Percentiles rank a stretch among this genome's conserved stretches.
Conservation (phyloP, 1,140 invertebrate species). For the Camponotus pennsylvanicus region DNA sequence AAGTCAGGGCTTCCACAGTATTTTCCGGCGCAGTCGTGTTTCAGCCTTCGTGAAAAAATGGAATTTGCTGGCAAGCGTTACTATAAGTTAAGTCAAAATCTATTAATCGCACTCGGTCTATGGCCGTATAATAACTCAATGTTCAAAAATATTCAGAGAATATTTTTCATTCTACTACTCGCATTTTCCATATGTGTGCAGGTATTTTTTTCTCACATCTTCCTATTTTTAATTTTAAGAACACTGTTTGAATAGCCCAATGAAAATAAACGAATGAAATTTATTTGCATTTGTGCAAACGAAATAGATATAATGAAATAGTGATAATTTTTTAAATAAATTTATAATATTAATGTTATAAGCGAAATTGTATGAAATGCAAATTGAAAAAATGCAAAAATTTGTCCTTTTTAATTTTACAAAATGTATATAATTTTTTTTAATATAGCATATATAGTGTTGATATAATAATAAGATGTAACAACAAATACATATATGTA, state of each 20-base stretch:
- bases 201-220: slow-evolving; percentile 11
- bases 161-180: background rate
- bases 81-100: background rate
- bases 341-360: background rate
- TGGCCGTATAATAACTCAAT: slow-evolving; percentile 14
- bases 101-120: slow-evolving; percentile 22
- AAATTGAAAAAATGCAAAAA: background rate
- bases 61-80: background rate
- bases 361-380: background rate
- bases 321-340: background rate
- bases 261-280: background rate
- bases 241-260: background rate
- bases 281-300: background rate
- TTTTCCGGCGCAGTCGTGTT: background rate
- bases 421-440: background rate
- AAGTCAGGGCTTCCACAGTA: background rate
- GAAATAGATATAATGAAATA: background rate
- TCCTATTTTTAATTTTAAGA: background rate
- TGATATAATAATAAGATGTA: background rate
- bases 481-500: background rate
- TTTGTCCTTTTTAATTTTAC: background rate
- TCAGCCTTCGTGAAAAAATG: slow-evolving; percentile 15
- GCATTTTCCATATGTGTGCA: slow-evolving; percentile 27
- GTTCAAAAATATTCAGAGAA: background rate
- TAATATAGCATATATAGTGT: background rate